A percentile compares a stretch with the other conserved stretches of the same genome.
These are phyloP conservation scores for Pterostichus madidus DNA, from an alignment of 2,888 invertebrate genomes.

Conservation along the genomic window DNA sequence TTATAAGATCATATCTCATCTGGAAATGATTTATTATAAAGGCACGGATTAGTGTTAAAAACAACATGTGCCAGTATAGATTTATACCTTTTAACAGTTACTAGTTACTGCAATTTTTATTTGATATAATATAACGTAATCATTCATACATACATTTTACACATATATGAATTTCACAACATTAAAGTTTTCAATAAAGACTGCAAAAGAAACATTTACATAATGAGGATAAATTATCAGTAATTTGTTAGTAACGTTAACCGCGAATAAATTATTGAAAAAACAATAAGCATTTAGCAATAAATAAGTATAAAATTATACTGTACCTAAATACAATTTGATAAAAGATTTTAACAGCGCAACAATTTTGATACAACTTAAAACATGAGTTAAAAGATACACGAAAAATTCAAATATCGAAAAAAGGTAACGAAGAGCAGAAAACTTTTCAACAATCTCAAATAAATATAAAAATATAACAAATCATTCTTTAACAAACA, in stretches of 20 bases:
- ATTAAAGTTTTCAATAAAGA: slow-evolving; percentile 52
- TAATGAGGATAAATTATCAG: not conserved
- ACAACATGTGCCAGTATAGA: not conserved
- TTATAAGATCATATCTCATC: not conserved
- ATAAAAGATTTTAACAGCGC: not conserved
- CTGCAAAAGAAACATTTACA: slow-evolving; percentile 31
- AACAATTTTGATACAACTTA: not conserved
- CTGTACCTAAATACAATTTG: not conserved
- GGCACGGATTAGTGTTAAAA: not conserved
- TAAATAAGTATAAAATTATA: not conserved
- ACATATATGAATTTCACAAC: slow-evolving; percentile 55
- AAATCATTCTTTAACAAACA: slow-evolving; percentile 33
- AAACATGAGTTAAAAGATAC: not conserved
- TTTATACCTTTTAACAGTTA: not conserved
- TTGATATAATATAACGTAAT: slow-evolving; percentile 34
- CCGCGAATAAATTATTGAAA: not conserved
- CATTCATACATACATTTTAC: slow-evolving; percentile 53
- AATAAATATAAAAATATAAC: slow-evolving; percentile 35
- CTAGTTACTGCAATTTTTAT: slow-evolving; percentile 41
- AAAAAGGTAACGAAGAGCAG: not conserved
- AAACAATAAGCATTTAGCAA: not conserved
- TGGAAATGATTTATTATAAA: slow-evolving; percentile 13
- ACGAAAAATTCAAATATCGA: not conserved
- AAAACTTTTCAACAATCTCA: slow-evolving; percentile 30
- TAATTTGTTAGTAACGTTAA: slow-evolving; percentile 16